Base-by-base conservation (phyloP, 2,888 invertebrate species). In the Allophyes oxyacanthae region DNA sequence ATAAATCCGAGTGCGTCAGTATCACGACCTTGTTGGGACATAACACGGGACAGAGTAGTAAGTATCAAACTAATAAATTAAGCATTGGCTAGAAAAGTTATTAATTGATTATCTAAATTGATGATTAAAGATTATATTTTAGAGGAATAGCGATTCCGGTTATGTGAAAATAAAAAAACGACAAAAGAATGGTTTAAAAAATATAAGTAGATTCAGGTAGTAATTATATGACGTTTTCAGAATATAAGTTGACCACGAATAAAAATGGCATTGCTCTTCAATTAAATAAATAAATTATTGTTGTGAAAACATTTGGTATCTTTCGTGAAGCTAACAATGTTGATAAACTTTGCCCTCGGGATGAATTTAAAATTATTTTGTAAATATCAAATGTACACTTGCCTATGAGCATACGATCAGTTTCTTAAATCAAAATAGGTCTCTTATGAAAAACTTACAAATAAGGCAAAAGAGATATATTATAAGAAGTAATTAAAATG, bases 301-400 rank as follows among this genome's bases (percentile, higher is more conserved):
- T 20, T 20, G 2, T 45, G 48, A 4, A 34, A 30, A 42, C 26
- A 10, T 32, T 50, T 20, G n/a, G 9, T 14, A 45, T 28, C 6
- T 30, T 36, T 40, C 69, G 46, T 70, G 64, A 46, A 26, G 25
- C 20, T 32, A 7, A 33, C 8, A 5, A 34, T 56, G 26, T 36
- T 56, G 64, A 64, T 64, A 64, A 70, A 49, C 64, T 70, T 50
- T 64, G 64, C 10, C 37, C 65, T 28, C 14, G 14, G 7, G 33
- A 38, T 56, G 26, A 58, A 44, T n/a, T 41, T 13, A 52, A 62
- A 30, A 45, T n/a, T n/a, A n/a, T n/a, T n/a, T n/a, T n/a, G n/a
- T n/a, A n/a, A n/a, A n/a, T n/a, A n/a, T n/a, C n/a, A n/a, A 20
- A 45, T 45, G 34, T 6, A n/a, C 11, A 13, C 10, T 28, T 4